These are phyloP conservation scores for Drosophila differens DNA, from an alignment of 2,888 invertebrate genomes.

Conservation along the genomic window DNA sequence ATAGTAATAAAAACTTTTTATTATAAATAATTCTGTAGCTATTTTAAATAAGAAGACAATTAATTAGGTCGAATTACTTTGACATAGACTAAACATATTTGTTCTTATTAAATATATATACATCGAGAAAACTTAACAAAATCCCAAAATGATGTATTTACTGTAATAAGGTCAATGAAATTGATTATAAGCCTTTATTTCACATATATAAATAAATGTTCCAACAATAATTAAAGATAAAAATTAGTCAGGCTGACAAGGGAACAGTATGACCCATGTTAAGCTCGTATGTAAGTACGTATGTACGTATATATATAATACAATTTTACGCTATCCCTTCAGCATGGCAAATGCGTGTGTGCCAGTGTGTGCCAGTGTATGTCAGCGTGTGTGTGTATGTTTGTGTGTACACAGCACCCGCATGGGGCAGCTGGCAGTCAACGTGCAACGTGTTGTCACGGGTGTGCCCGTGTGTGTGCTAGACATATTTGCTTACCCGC, in stretches of 20 bases:
- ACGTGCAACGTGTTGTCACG: conserved; percentile 38
- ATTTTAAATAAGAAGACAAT: neutral
- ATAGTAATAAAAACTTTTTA: neutral
- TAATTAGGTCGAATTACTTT: neutral
- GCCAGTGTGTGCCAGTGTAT: neutral
- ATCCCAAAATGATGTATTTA: neutral
- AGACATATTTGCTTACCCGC: conserved; percentile 60
- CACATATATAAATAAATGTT: neutral
- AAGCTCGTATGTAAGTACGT: neutral
- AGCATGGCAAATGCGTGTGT: neutral
- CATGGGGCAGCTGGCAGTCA: conserved; percentile 33
- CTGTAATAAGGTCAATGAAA: neutral
- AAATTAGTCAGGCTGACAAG: neutral
- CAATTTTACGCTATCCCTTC: neutral
- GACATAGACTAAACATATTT: neutral
- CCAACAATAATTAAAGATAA: neutral
- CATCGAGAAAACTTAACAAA: neutral
- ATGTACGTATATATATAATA: neutral
- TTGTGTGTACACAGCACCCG: conserved; percentile 30
- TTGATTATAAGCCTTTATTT: neutral
- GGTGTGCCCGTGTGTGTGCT: conserved; percentile 34
- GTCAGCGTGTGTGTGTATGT: conserved; percentile 1
- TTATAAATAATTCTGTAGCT: neutral
- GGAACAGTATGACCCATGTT: neutral
- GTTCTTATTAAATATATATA: neutral